Base-by-base conservation (phyloP, 2,113 vertebrate genomes). In the Larimichthys crocea region DNA sequence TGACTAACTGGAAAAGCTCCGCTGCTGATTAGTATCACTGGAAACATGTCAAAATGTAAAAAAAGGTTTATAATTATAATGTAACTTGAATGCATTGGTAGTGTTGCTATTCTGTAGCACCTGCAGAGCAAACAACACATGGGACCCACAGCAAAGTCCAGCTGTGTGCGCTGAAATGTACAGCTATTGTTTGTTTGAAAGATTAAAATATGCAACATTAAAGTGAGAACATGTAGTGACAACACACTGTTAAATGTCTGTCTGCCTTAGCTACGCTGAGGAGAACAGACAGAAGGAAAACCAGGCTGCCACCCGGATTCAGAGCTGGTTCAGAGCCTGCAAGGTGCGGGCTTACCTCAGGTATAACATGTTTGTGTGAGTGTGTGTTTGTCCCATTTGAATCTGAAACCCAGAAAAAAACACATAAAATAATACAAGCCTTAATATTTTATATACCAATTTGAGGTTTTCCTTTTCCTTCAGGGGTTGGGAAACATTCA, bases 261-360 rank as follows among this genome's bases (percentile, higher is more conserved):
- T 88, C 46, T 74, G 10, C 3, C 22, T 40, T 79, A 99, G 98
- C 26, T 79, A 81, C 88, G 91, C 94, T 14, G 94, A 97, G 81
- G 87, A 93, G 83, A 89, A 94, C 73, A 94, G 96, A 81, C 82
- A 84, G 85, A 84, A 4, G 24, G 94, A 96, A 67, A 90, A 95
- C 84, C 69, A 87, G 31, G 96, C 96, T 5, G 96, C 96, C 31
- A 80, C 95, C 57, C 91, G 50, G 86, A 97, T 99, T 62, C 98
- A 99, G 92, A 96, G 96, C 92, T 97, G 96, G 95, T 96, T 97
- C 91, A 93, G 96, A 94, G 96, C 95, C 75, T 96, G 94, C 70
- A 94, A 85, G 83, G 92, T 97, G 44, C 94, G 95, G 44, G 92
- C 93, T 20, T 96, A 96, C 74, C 86, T 99, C 78, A 96, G 97